Evolutionary conservation across 2,888 invertebrate species (phyloP), one percentile per base, ranked within the genome.

Genomic region (Cephonodes hylas): DNA sequence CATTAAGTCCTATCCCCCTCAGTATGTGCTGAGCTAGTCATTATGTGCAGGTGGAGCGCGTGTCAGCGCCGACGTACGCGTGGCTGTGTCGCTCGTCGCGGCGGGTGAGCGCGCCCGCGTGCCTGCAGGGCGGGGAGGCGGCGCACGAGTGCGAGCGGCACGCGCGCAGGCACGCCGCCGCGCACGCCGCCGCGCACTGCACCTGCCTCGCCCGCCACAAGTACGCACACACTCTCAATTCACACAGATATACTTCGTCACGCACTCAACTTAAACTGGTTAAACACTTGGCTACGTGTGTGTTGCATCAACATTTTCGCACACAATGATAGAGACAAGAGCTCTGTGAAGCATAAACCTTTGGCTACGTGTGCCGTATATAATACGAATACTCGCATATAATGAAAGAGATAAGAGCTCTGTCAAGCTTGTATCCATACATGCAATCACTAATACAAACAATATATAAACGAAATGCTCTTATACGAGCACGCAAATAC

Each of bases 61-160:
- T 96, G 62, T 91, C 94, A 6, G 94, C 95, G 0, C 95, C 95
- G 1, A 96, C 96, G 0, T 93, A 94, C 73, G 93, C 95, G 13
- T 95, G 94, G n/a, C 67, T 94, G 61, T 80, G 88, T 38, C 94
- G 94, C 1, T 85, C 93, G 38, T 25, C 69, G 59, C 84, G 89
- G 0, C 86, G 86, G 58, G 76, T 80, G 71, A 80, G 80, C 48
- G 83, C 85, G 71, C 84, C 85, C 58, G 81, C 74, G 38, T 71
- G 73, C 62, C 62, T 72, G 60, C 70, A 31, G 60, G 48, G 60
- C 58, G 69, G 59, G 56, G 62, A 62, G 63, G 25, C 48, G 2
- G 46, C 57, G 4, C 61, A 67, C 58, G 77, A 80, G 63, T 87
- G 89, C 77, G 79, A 85, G 68, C 74, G 80, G 0, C 91, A 91